phyloP scores from a whole-genome alignment of 1,140 invertebrate species.

The Caerostris darwini region DNA sequence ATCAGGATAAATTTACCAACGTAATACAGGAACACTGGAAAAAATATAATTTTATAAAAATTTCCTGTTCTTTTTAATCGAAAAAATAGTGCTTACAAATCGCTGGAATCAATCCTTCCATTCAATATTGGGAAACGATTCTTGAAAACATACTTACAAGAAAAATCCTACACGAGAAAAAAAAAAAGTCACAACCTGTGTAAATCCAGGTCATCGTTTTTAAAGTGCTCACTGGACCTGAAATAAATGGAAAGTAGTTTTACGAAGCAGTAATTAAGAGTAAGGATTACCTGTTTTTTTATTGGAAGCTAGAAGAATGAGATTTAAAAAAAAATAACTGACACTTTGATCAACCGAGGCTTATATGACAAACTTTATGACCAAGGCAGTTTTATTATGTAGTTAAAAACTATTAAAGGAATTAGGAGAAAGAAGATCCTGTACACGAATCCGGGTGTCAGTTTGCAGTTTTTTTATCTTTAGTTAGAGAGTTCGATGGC shows the following conservation, averaged over 20 bases:
- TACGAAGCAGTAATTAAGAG: constrained; percentile 6
- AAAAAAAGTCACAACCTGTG: neutral
- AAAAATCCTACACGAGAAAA: no score
- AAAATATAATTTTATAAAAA: no score
- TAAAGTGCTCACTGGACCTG: constrained; percentile 12
- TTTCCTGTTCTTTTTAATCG: no score
- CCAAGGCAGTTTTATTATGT: neutral
- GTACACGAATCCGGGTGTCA: neutral
- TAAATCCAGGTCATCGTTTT: constrained; percentile 44
- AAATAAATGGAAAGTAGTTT: constrained; percentile 41
- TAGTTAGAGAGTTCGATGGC: no score
- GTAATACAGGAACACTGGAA: no score
- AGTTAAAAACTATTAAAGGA: neutral
- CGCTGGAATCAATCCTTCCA: no score
- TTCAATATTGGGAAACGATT: no score
- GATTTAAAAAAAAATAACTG: neutral
- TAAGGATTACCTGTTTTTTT: neutral
- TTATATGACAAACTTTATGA: neutral
- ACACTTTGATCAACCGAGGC: neutral
- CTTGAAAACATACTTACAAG: no score
- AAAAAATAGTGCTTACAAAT: no score
- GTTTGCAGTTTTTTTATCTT: no score
- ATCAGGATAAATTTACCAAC: no score
- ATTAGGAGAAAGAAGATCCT: neutral
- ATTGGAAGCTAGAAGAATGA: neutral